These are phyloP conservation scores for Musca domestica DNA, from an alignment of 1,140 invertebrate genomes.

Conservation along the genomic window DNA sequence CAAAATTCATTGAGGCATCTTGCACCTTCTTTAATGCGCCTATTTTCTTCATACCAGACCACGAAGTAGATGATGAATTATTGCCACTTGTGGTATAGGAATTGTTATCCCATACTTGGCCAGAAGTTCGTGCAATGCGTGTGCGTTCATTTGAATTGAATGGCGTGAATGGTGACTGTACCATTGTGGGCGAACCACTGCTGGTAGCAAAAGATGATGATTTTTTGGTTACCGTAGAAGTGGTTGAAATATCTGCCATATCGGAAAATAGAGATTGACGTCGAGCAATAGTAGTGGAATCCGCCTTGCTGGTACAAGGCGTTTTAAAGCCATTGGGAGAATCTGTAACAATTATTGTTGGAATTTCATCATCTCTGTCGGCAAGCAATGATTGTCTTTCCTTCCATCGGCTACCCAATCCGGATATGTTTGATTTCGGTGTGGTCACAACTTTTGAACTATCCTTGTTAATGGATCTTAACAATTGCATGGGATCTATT, in stretches of 20 bases:
- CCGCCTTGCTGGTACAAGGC: background rate
- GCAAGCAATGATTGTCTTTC: constrained; percentile 36
- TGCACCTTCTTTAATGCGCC: constrained; percentile 42
- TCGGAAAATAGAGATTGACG: background rate
- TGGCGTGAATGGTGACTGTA: constrained; percentile 32
- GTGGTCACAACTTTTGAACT: constrained; percentile 25
- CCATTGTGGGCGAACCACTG: background rate
- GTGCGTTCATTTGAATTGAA: constrained; percentile 38
- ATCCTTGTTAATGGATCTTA: constrained; percentile 45
- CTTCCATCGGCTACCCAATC: constrained; percentile 43
- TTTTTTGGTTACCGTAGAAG: background rate
- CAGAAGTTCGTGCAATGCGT: constrained; percentile 33
- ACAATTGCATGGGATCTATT: constrained; percentile 40
- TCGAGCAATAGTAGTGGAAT: background rate
- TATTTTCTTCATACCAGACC: constrained; percentile 33
- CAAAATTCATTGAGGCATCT: constrained; percentile 39
- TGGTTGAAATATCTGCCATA: background rate
- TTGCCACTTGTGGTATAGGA: constrained; percentile 19
- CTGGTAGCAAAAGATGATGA: background rate
- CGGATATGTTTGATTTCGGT: constrained; percentile 30
- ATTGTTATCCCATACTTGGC: background rate
- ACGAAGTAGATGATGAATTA: constrained; percentile 28
- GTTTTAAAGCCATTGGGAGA: background rate
- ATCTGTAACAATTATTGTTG: background rate
- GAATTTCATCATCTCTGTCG: constrained; percentile 27